Base-by-base conservation (phyloP, 2,797 vertebrate species). In the Brachymystax lenok region DNA sequence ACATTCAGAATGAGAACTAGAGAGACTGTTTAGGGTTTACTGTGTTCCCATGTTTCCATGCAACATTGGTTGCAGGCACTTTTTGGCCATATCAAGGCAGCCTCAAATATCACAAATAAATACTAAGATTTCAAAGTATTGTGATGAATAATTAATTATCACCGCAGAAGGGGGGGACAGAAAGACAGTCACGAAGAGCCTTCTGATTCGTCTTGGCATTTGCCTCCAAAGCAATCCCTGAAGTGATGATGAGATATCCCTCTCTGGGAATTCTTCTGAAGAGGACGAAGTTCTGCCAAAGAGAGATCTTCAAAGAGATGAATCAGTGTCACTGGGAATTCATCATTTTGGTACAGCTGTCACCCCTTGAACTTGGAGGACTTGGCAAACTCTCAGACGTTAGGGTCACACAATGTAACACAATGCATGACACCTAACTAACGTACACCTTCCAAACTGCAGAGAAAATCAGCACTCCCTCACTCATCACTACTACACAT, bases 131-230 rank as follows among this genome's bases (percentile, higher is more conserved):
- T 81, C 16, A 85, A 79, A 84, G 73, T 40, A 69, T 63, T 66
- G 74, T 71, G 67, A 46, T 78, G 78, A 82, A 83, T 81, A 82
- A 81, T 82, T 40, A 75, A 82, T 51, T 66, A 12, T 81, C 84
- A 77, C 66, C 63, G 52, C 75, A 75, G 77, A 74, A 82, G 46
- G 84, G 75, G 72, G 82, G 86, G 73, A 73, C 79, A 85, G 76
- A 59, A 70, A 71, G 35, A 79, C 79, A 85, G 76, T 83, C 84
- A 83, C 76, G 50, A 82, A 77, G 64, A 69, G 79, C 40, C 79
- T 71, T 86, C 76, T 89, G 86, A 89, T 79, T 81, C 78, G 80
- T 82, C 77, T 79, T 46, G 40, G 56, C 61, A 21, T 7, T 71
- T 52, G n/a, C 63, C 54, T 79, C 72, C 73, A 63, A 30, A 66